These are phyloP conservation scores for Ischnus inquisitorius DNA, from an alignment of 2,888 invertebrate species.

Conservation along the genomic window DNA sequence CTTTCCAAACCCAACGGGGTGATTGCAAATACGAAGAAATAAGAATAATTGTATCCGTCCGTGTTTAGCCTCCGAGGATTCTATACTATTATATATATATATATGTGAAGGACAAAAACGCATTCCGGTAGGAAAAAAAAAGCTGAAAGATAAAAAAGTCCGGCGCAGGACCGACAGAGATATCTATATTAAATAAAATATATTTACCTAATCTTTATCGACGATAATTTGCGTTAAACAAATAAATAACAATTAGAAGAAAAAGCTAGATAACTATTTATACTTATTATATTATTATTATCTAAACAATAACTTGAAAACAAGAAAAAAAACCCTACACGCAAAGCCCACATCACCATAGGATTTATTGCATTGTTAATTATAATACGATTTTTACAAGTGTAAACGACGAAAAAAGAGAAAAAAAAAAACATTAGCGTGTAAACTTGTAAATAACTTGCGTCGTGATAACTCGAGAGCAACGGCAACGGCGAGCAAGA, in stretches of 20 bases:
- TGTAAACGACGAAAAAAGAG: conserved; percentile 45
- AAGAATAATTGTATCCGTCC: conserved; percentile 60
- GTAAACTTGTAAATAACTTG: conserved; percentile 54
- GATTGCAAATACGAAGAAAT: conserved; percentile 22
- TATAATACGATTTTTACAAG: conserved; percentile 59
- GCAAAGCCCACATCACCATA: conserved; percentile 11
- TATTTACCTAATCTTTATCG: conserved; percentile 66
- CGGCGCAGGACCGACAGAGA: conserved; percentile 57
- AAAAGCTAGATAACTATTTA: conserved; percentile 71
- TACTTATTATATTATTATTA: conserved; percentile 63
- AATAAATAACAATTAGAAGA: conserved; percentile 45
- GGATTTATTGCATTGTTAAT: conserved; percentile 57
- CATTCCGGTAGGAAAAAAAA: conserved; percentile 23
- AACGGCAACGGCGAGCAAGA: conserved; percentile 1
- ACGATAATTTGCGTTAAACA: conserved; percentile 31
- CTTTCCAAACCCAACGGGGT: conserved; percentile 49
- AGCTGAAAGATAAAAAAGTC: neutral
- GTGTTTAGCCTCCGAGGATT: conserved; percentile 55
- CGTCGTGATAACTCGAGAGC: conserved; percentile 47
- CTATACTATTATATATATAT: conserved; percentile 37
- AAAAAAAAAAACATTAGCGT: conserved; percentile 36
- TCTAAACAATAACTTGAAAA: conserved; percentile 15
- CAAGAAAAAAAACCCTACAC: conserved; percentile 21
- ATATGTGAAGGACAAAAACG: conserved; percentile 16
- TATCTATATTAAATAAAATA: conserved; percentile 58